Evolutionary conservation across 2,797 vertebrate species (phyloP), one percentile per base, ranked within the genome.

Genomic region (Pseudochirops cupreus): DNA sequence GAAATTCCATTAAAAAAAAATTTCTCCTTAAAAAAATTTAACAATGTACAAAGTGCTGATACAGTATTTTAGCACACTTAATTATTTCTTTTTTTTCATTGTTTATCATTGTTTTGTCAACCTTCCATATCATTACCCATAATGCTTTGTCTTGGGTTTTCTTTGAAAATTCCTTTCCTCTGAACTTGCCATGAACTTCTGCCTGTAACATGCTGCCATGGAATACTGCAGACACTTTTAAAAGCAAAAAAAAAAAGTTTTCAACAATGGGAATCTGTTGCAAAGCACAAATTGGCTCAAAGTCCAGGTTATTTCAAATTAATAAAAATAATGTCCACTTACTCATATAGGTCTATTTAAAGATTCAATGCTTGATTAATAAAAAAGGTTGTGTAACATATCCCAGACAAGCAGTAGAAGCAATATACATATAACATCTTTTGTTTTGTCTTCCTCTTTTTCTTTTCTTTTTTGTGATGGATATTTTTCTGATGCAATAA

Each of bases 161-260:
- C 98, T 99, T 98, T 98, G 98, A 98, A 98, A 98, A 98, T 98
- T 98, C 97, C 95, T 98, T 99, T 98, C 98, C 97, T 98, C 98
- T 99, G 98, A 99, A 99, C 98, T 99, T 98, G 91, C 96, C 14
- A 28, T 98, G 98, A 98, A 99, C 98, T 98, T 98, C 93, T 97
- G 94, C 91, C 96, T 98, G 93, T 94, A 97, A 98, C 97, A 91
- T 95, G 93, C 46, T 0, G 52, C 96, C 97, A 95, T 92, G 96
- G 98, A 98, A 96, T 96, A 95, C 97, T 96, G 98, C 96, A 94
- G 93, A 56, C 96, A 93, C 94, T 96, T 96, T 94, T 28, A 9
- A 95, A 94, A 96, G 89, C 95, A 96, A 55, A 92, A 21, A 92
- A 18, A 92, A 87, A 94, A 94, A 97, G 57, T 82, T 87, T 87